Evolutionary conservation across 2,888 invertebrate species (phyloP).

Genomic region (Crematogaster levior): DNA sequence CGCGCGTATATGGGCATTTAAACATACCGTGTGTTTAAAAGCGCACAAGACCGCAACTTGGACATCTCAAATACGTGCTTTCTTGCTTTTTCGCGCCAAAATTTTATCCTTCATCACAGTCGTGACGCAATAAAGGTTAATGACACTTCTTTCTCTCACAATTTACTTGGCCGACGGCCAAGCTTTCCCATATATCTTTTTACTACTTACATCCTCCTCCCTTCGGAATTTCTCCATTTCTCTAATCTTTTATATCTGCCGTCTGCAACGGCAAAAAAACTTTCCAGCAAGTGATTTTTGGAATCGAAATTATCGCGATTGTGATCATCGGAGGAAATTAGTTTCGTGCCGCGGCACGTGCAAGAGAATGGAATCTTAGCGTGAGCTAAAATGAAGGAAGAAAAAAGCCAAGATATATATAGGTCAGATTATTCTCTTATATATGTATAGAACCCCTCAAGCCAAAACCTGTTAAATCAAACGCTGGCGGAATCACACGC

Average conservation of each 20-base stretch:
- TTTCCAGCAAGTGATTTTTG: slow-evolving; percentile 48
- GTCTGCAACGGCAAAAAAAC: background rate
- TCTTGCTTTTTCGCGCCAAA: background rate
- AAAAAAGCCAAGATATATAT: slow-evolving; percentile 28
- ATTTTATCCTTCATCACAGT: background rate
- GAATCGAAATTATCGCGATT: slow-evolving; percentile 28
- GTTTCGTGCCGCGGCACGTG: slow-evolving; percentile 36
- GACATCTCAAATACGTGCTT: background rate
- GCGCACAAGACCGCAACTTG: background rate
- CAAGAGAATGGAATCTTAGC: slow-evolving; percentile 39
- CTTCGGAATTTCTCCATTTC: background rate
- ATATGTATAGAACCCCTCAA: background rate
- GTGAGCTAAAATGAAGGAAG: slow-evolving; percentile 23
- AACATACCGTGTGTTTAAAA: background rate
- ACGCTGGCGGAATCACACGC: slow-evolving; percentile 7
- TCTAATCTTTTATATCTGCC: slow-evolving; percentile 30
- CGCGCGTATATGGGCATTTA: background rate
- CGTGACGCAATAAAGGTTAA: slow-evolving; percentile 17
- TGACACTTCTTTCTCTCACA: slow-evolving; percentile 31
- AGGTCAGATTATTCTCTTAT: slow-evolving; percentile 16
- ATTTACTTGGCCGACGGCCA: slow-evolving; percentile 27
- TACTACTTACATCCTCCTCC: background rate
- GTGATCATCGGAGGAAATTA: slow-evolving; percentile 25
- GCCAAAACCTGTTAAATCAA: slow-evolving; percentile 9
- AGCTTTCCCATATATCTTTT: slow-evolving; percentile 16